Evolutionary conservation across 1,140 invertebrate genomes (phyloP).

Genomic region (Aphaenogaster ashmeadi): DNA sequence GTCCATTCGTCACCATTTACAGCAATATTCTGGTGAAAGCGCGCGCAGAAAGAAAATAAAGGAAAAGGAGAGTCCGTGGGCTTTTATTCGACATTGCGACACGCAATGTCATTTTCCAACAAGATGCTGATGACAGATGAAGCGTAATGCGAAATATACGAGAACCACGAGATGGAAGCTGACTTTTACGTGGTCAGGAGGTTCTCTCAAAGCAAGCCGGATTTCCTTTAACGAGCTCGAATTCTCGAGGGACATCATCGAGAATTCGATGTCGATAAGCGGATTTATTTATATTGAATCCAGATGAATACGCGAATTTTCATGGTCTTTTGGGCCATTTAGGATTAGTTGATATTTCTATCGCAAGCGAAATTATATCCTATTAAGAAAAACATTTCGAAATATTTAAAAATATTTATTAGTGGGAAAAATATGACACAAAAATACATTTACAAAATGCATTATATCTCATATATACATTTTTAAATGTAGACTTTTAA

Average conservation of each 20-base stretch:
- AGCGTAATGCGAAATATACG: slow-evolving; percentile 24
- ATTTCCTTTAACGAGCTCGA: slow-evolving; percentile 27
- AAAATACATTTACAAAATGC: background rate
- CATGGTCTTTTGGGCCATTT: background rate
- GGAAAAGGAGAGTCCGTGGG: background rate
- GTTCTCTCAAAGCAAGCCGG: slow-evolving; percentile 13
- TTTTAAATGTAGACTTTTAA: background rate
- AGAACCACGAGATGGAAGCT: background rate
- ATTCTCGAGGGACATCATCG: background rate
- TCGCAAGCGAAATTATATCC: background rate
- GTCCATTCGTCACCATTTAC: slow-evolving; percentile 40
- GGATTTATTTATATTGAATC: slow-evolving; percentile 43
- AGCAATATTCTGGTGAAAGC: slow-evolving; percentile 33
- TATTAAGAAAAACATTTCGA: background rate
- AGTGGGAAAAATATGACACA: background rate
- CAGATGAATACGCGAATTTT: background rate
- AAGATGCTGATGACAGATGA: slow-evolving; percentile 29
- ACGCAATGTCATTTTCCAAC: slow-evolving; percentile 7
- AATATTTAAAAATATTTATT: slow-evolving; percentile 9
- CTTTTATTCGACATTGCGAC: background rate
- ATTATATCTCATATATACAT: background rate
- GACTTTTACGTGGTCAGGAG: slow-evolving; percentile 35
- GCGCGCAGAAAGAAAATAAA: slow-evolving; percentile 24
- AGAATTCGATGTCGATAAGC: slow-evolving; percentile 38
- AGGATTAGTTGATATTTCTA: background rate